phyloP scores from a whole-genome alignment of 2,888 invertebrate species.

The Eupithecia dodoneata region DNA sequence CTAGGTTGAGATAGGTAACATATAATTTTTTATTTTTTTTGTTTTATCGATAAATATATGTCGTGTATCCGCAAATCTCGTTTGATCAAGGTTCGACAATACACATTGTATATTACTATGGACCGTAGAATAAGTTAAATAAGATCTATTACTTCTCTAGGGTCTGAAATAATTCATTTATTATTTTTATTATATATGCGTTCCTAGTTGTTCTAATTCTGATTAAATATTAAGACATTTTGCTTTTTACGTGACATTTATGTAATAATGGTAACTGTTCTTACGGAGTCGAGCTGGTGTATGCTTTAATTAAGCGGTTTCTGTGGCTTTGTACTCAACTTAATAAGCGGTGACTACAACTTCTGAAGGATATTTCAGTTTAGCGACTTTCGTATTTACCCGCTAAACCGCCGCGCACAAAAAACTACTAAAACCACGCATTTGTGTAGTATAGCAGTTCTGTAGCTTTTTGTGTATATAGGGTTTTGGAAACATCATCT shows the following conservation, averaged over 20 bases:
- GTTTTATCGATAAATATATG: too few species aligned
- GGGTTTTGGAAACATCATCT: neutral
- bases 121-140: too few species aligned
- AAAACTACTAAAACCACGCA: too few species aligned
- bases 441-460: neutral
- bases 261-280: neutral
- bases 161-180: too few species aligned
- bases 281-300: neutral
- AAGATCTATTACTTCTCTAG: too few species aligned
- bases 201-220: neutral
- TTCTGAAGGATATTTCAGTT: neutral
- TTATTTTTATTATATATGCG: too few species aligned
- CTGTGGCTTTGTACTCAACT: neutral
- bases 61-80: too few species aligned
- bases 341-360: neutral
- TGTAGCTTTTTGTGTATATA: neutral
- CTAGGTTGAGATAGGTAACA: too few species aligned
- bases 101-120: too few species aligned
- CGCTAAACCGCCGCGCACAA: too few species aligned
- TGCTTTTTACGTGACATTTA: neutral
- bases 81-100: too few species aligned
- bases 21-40: too few species aligned
- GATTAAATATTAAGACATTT: neutral
- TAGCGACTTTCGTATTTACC: neutral
- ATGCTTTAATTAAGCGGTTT: neutral